Conservation (phyloP, 2,797 vertebrate genomes). For the Jordanella pulchra region DNA sequence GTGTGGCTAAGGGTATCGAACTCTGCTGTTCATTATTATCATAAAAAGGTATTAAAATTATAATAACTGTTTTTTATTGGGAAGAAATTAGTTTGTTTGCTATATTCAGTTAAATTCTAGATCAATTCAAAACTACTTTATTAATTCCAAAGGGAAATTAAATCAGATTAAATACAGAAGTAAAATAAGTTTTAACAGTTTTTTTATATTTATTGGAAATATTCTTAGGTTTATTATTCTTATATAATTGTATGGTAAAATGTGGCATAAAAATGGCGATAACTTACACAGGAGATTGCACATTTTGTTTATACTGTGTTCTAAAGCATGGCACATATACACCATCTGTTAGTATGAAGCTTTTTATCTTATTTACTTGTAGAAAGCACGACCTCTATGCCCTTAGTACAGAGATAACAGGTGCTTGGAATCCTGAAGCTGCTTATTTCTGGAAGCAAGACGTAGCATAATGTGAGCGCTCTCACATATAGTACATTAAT, state of each 20-base stretch:
- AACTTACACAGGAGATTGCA: not conserved
- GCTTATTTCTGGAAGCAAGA: not conserved
- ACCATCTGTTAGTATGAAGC: constrained; percentile 2
- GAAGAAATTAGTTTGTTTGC: not conserved
- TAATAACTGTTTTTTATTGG: not conserved
- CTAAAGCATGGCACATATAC: not conserved
- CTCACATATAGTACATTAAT: not conserved
- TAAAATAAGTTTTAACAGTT: not conserved
- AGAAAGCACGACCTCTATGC: not conserved
- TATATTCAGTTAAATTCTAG: not conserved
- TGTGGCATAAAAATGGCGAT: too few species aligned
- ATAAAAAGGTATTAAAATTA: too few species aligned
- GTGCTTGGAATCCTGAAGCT: not conserved
- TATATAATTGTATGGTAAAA: not conserved
- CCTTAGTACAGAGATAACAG: constrained; percentile 1
- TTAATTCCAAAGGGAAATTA: not conserved
- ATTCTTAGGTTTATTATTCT: not conserved
- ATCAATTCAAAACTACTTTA: not conserved
- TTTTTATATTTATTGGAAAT: not conserved
- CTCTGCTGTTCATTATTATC: not conserved
- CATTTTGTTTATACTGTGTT: too few species aligned
- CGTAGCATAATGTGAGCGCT: not conserved
- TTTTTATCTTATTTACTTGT: constrained; percentile 1
- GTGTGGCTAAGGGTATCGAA: not conserved
- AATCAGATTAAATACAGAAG: not conserved